Percentiles rank a stretch among this genome's conserved stretches.
phyloP scores from a whole-genome alignment of 1,140 invertebrate species.

The Liolophura sinensis region DNA sequence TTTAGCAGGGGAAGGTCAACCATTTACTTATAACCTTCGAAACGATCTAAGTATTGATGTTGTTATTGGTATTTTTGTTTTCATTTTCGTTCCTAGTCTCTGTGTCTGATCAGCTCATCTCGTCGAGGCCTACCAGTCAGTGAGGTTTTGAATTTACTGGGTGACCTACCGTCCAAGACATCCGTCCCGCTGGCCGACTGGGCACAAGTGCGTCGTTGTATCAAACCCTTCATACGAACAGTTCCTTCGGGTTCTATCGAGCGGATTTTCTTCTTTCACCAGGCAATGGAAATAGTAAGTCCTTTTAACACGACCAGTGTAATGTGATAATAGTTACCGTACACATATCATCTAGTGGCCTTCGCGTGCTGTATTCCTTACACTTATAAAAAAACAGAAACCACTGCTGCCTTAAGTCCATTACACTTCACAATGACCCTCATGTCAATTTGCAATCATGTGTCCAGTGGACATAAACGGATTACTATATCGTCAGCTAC shows the following conservation, averaged over 20 bases:
- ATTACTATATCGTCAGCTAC: background rate
- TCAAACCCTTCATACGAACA: constrained; percentile 36
- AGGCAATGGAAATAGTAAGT: constrained; percentile 25
- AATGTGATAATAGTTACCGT: background rate
- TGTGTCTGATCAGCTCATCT: constrained; percentile 33
- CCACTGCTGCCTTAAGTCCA: too few species aligned
- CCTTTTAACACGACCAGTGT: background rate
- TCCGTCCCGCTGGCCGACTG: constrained; percentile 30
- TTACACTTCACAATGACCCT: background rate
- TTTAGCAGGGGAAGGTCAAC: background rate
- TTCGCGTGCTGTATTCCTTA: background rate
- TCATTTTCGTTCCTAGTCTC: constrained; percentile 18
- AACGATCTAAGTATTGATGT: background rate
- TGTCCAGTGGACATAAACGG: background rate
- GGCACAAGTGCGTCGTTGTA: constrained; percentile 31
- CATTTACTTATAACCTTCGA: background rate
- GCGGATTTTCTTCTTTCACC: constrained; percentile 30
- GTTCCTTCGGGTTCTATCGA: constrained; percentile 12
- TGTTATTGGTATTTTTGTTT: background rate
- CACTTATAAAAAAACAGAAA: background rate
- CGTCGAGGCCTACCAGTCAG: constrained; percentile 24
- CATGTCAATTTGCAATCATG: background rate
- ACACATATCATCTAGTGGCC: too few species aligned
- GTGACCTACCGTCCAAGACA: constrained; percentile 24
- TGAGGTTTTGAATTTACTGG: constrained; percentile 29